These are phyloP conservation scores for Entomobrya multifasciata DNA, from an alignment of 2,888 invertebrate species.

Conservation along the genomic window DNA sequence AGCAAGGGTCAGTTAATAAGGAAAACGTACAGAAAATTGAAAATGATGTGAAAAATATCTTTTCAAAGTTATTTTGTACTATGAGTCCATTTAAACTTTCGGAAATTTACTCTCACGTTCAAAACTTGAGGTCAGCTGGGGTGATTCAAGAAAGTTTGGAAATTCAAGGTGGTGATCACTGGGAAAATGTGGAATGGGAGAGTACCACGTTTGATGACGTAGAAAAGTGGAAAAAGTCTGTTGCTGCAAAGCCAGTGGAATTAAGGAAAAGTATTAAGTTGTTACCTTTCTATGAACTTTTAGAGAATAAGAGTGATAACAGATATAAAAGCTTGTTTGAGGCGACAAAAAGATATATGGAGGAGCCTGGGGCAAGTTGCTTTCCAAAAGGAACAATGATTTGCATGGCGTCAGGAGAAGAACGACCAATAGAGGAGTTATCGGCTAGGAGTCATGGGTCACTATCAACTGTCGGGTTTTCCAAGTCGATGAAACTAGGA, in stretches of 20 bases:
- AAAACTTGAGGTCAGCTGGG: too few relatives aligned
- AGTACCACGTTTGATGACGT: too few relatives aligned
- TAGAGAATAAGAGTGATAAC: too few relatives aligned
- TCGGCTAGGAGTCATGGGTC: background rate
- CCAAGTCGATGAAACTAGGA: background rate
- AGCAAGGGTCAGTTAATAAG: too few relatives aligned
- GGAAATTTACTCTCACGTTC: too few relatives aligned
- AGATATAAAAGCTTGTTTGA: background rate
- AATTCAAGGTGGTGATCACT: too few relatives aligned
- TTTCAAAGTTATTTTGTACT: too few relatives aligned
- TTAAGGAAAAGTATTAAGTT: background rate
- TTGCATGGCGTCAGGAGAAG: background rate
- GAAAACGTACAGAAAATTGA: too few relatives aligned
- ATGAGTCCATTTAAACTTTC: too few relatives aligned
- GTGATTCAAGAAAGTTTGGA: too few relatives aligned
- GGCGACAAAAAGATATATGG: background rate
- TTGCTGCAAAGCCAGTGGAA: background rate
- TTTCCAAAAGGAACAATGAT: slow-evolving; percentile 53
- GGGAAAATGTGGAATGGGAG: too few relatives aligned
- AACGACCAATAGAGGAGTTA: background rate
- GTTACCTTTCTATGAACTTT: slow-evolving; percentile 33
- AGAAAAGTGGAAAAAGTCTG: background rate
- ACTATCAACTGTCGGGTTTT: background rate
- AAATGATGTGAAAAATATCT: too few relatives aligned
- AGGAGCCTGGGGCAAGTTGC: background rate